phyloP scores from a whole-genome alignment of 2,888 invertebrate species.

The Papilio demoleus region DNA sequence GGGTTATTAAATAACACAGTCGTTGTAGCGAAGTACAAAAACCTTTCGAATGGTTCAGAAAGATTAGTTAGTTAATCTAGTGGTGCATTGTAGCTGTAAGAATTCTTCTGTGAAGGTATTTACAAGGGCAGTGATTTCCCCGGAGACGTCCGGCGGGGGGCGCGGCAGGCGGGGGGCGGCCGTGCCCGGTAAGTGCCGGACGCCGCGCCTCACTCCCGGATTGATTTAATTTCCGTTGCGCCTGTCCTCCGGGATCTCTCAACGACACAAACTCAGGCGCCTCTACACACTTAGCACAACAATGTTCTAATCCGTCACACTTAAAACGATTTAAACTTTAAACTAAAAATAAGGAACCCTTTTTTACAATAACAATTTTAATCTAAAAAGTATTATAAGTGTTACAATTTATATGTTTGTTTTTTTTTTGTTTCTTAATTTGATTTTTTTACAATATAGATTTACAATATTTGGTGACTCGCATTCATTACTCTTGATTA shows the following conservation, averaged over 20 bases:
- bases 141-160: conserved; percentile 9
- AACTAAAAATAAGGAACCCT: no score
- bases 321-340: not conserved
- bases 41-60: not conserved
- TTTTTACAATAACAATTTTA: no score
- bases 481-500: no score
- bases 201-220: conserved; percentile 40
- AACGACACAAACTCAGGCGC: not conserved
- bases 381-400: no score
- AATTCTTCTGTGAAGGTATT: conserved; percentile 3
- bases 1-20: no score
- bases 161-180: not conserved
- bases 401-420: no score
- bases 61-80: not conserved
- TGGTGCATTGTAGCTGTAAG: not conserved
- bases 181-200: conserved; percentile 14
- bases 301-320: not conserved
- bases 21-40: no score
- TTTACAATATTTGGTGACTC: no score
- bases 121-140: conserved; percentile 12
- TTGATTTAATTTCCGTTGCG: conserved; percentile 48
- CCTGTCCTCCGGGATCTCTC: conserved; percentile 28
- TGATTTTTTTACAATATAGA: no score
- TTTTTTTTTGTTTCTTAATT: no score
- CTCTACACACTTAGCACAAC: not conserved